Conservation (phyloP, 2,113 vertebrate genomes). For the Lophotis ruficrista region DNA sequence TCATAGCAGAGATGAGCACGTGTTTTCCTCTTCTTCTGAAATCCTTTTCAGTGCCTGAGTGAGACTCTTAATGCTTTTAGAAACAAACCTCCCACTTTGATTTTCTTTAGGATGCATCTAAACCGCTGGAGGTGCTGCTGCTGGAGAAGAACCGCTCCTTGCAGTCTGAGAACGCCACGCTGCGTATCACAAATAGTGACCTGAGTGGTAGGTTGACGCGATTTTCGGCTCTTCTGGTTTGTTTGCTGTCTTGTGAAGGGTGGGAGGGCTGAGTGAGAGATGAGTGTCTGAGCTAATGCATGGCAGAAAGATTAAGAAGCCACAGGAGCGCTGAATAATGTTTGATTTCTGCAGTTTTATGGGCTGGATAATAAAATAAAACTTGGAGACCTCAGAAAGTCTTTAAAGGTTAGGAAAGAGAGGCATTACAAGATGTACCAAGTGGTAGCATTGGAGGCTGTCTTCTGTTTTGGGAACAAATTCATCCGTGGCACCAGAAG, state of each 20-base stretch:
- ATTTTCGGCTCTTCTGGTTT: background rate
- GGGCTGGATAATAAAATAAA: constrained; percentile 29
- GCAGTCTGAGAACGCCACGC: constrained; percentile 92
- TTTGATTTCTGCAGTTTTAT: constrained; percentile 26
- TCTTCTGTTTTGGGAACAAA: constrained; percentile 38
- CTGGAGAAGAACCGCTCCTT: constrained; percentile 96
- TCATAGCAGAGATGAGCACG: background rate
- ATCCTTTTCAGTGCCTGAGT: background rate
- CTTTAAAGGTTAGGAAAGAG: constrained; percentile 4
- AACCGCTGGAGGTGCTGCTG: constrained; percentile 94
- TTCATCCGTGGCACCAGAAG: background rate
- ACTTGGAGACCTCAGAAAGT: constrained; percentile 32
- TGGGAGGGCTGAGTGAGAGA: constrained; percentile 52
- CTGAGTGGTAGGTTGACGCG: constrained; percentile 91
- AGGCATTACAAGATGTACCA: constrained; percentile 21
- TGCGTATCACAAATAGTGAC: constrained; percentile 94
- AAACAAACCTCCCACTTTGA: constrained; percentile 42
- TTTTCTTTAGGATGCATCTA: constrained; percentile 85
- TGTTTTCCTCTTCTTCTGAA: background rate
- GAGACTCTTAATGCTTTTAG: background rate
- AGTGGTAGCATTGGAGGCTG: constrained; percentile 28
- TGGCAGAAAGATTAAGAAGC: constrained; percentile 41
- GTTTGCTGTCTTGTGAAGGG: constrained; percentile 17
- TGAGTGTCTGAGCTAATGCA: constrained; percentile 56
- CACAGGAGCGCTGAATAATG: background rate